These are phyloP conservation scores for Mormyrus lacerda DNA, from an alignment of 2,113 vertebrate genomes.

Conservation along the genomic window DNA sequence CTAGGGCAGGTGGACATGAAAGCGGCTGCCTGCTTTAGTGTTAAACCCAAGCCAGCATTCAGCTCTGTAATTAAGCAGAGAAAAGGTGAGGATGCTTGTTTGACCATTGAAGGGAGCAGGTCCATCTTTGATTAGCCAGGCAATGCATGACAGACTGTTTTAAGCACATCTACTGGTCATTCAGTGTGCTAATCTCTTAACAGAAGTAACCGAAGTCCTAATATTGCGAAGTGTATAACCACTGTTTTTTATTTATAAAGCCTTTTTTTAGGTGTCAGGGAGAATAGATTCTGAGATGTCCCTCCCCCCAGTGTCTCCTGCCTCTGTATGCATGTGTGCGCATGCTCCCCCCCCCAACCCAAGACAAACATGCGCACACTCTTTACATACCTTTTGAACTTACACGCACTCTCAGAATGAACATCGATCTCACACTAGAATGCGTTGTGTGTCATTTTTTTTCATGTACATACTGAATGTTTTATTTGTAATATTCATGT, in stretches of 20 bases:
- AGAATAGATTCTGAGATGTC: neutral
- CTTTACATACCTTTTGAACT: neutral
- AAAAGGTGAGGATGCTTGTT: slow-evolving; percentile 8
- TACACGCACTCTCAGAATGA: neutral
- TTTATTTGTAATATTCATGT: neutral
- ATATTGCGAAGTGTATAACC: neutral
- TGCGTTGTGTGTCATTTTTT: neutral
- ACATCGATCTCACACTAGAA: neutral
- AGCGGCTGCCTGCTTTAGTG: slow-evolving; percentile 35
- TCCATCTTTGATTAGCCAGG: neutral
- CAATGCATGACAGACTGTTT: neutral
- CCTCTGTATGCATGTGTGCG: neutral
- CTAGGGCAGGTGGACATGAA: slow-evolving; percentile 45
- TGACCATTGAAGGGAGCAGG: neutral
- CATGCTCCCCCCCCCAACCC: neutral
- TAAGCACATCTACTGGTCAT: neutral
- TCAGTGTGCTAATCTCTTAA: neutral
- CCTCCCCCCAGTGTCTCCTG: neutral
- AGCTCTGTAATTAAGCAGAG: slow-evolving; percentile 42
- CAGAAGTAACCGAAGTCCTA: neutral
- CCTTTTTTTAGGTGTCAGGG: neutral
- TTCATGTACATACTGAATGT: neutral
- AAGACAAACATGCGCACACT: neutral
- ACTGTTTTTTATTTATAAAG: neutral
- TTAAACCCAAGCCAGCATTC: slow-evolving; percentile 23